Conservation (phyloP, 2,888 invertebrate genomes). For the Macrophya annulata region DNA sequence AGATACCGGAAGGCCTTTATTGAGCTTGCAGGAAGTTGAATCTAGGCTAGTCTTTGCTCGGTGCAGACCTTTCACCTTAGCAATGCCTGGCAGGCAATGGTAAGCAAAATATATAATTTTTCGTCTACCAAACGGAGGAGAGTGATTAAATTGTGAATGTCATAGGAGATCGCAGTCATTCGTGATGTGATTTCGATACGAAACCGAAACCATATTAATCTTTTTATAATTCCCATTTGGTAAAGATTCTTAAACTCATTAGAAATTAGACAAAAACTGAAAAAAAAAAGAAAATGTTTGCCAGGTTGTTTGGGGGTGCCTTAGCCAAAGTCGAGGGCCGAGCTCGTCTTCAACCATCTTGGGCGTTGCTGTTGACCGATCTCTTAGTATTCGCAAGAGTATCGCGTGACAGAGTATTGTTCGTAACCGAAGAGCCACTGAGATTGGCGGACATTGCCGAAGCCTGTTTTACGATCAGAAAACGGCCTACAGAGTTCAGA, state of each 20-base stretch:
- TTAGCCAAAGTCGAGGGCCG: conserved; percentile 91
- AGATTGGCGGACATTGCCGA: conserved; percentile 90
- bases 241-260: too few species aligned
- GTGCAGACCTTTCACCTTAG: conserved; percentile 94
- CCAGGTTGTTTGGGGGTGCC: conserved; percentile 90
- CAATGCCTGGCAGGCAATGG: conserved; percentile 93
- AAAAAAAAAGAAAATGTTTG: not conserved
- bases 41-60: conserved; percentile 94
- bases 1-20: conserved; percentile 88
- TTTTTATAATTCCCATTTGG: not conserved
- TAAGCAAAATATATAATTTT: conserved; percentile 61
- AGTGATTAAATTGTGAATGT: not conserved
- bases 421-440: conserved; percentile 93
- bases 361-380: conserved; percentile 93
- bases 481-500: conserved; percentile 93
- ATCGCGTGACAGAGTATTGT: conserved; percentile 92
- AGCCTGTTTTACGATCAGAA: conserved; percentile 92
- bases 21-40: conserved; percentile 92
- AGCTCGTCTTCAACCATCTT: conserved; percentile 88
- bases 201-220: not conserved
- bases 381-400: conserved; percentile 93
- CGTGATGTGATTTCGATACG: not conserved
- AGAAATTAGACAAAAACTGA: not conserved
- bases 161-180: not conserved
- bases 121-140: not conserved